These are phyloP conservation scores for Pocota personata DNA, from an alignment of 2,888 invertebrate species.

Conservation along the genomic window DNA sequence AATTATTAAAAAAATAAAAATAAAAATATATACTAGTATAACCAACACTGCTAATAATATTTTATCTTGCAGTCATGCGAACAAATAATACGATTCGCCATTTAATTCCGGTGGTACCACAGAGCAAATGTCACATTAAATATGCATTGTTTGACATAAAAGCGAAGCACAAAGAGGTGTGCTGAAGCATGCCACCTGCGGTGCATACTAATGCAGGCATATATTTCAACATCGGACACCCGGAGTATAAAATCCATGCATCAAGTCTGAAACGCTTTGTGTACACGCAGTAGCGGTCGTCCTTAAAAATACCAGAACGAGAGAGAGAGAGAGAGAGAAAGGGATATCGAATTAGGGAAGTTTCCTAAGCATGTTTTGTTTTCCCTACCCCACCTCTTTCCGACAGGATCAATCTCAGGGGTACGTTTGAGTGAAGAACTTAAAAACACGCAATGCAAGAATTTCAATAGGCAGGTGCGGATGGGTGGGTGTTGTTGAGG, in stretches of 20 bases:
- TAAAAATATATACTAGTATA: too few species aligned
- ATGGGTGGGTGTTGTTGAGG: neutral
- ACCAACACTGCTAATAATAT: constrained; percentile 58
- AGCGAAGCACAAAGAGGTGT: constrained; percentile 65
- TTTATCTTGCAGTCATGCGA: constrained; percentile 70
- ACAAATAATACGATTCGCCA: constrained; percentile 71
- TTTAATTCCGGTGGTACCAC: constrained; percentile 65
- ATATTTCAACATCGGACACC: constrained; percentile 68
- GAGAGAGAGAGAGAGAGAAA: neutral
- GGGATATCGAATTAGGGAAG: neutral
- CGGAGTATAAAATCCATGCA: constrained; percentile 61
- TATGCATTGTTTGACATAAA: constrained; percentile 72
- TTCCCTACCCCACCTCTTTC: neutral
- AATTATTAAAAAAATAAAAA: constrained; percentile 23
- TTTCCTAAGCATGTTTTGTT: constrained; percentile 39
- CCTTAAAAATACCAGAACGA: neutral
- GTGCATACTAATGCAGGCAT: constrained; percentile 72
- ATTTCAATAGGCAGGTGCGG: constrained; percentile 38
- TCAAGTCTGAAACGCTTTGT: constrained; percentile 53
- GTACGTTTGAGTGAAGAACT: constrained; percentile 47
- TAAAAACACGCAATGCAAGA: constrained; percentile 66
- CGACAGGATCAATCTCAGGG: constrained; percentile 38
- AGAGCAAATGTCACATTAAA: constrained; percentile 69
- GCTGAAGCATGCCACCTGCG: constrained; percentile 69
- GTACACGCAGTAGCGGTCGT: constrained; percentile 48